These are phyloP conservation scores for Epirrhoe alternata DNA, from an alignment of 2,888 invertebrate species.

Conservation along the genomic window DNA sequence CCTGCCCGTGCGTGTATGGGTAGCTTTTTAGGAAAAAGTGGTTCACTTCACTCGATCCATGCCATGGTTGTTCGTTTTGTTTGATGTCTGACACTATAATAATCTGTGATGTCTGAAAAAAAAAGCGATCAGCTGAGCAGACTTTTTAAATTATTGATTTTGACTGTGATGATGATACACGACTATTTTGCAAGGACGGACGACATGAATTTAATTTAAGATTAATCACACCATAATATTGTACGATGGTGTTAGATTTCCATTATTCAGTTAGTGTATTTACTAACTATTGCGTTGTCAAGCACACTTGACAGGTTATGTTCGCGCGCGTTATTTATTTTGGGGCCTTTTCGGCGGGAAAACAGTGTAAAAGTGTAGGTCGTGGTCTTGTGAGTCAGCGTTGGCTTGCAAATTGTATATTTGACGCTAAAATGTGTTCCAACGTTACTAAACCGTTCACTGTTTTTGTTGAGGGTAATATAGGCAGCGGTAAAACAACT, in stretches of 20 bases:
- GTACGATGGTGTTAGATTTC: slow-evolving; percentile 35
- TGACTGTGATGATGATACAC: not conserved
- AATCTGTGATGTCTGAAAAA: too few species aligned
- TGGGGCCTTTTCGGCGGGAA: slow-evolving; percentile 71
- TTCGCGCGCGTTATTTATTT: slow-evolving; percentile 60
- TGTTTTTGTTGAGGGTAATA: slow-evolving; percentile 95
- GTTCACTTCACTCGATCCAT: too few species aligned
- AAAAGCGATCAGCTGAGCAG: not conserved
- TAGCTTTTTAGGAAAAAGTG: too few species aligned
- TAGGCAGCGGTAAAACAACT: slow-evolving; percentile 96
- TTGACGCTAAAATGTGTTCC: slow-evolving; percentile 63
- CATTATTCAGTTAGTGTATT: slow-evolving; percentile 64
- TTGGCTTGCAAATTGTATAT: slow-evolving; percentile 50
- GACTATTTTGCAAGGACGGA: not conserved
- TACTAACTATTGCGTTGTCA: slow-evolving; percentile 45
- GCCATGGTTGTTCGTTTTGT: too few species aligned
- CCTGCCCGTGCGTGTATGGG: too few species aligned
- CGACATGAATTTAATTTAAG: not conserved
- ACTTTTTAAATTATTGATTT: not conserved
- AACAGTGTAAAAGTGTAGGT: slow-evolving; percentile 33
- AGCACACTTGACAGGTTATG: slow-evolving; percentile 54
- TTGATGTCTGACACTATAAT: too few species aligned
- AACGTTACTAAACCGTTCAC: slow-evolving; percentile 88
- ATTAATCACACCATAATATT: slow-evolving; percentile 48
- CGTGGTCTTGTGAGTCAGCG: slow-evolving; percentile 20